Evolutionary conservation across 1,140 invertebrate genomes (phyloP).

Genomic region (Bathynomus jamesi): DNA sequence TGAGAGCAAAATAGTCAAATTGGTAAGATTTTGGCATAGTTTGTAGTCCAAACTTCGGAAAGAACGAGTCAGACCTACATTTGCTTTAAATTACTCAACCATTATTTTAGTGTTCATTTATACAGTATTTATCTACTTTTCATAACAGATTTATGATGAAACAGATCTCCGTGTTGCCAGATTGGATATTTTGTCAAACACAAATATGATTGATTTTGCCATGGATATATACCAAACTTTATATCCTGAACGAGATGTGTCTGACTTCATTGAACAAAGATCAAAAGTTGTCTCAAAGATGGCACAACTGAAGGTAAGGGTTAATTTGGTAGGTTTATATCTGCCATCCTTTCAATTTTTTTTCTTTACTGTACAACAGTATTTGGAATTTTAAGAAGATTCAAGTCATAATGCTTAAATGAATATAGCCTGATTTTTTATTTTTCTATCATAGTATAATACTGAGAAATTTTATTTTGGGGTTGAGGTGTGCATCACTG

Average conservation of each 20-base stretch:
- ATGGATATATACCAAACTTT: constrained; percentile 86
- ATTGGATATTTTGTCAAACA: constrained; percentile 89
- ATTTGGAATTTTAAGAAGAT: no score
- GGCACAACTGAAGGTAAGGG: constrained; percentile 18
- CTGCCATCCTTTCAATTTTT: not conserved
- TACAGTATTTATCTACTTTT: constrained; percentile 21
- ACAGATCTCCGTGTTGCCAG: constrained; percentile 86
- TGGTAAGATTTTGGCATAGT: not conserved
- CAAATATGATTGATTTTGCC: constrained; percentile 98
- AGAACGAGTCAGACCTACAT: not conserved
- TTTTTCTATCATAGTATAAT: no score
- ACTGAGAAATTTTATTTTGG: no score
- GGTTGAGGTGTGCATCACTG: no score
- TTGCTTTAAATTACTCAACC: not conserved
- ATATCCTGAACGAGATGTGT: constrained; percentile 60
- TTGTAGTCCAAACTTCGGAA: not conserved
- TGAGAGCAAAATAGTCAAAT: not conserved
- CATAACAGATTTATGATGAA: constrained; percentile 84
- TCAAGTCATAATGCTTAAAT: no score
- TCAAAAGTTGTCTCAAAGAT: constrained; percentile 38
- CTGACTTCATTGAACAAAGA: constrained; percentile 70
- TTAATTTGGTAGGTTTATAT: not conserved
- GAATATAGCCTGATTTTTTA: no score
- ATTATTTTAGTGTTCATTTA: not conserved
- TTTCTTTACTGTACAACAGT: no score